Conservation (phyloP, 53 echinoderm and acorn worm species). For the Paelopatides confundens region DNA sequence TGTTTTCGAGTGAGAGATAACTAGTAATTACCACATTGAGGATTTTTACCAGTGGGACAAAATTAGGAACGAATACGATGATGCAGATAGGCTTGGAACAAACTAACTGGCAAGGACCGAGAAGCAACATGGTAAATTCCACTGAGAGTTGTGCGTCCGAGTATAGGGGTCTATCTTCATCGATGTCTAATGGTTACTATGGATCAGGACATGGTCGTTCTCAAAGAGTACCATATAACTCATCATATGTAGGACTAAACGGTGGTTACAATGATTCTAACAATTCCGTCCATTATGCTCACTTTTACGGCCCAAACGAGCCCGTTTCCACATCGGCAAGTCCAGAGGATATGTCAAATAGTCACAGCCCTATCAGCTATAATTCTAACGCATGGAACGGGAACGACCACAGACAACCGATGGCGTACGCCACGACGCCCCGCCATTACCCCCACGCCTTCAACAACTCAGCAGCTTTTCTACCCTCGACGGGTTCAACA, state of each 20-base stretch:
- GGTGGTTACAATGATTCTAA: slow-evolving; percentile 14
- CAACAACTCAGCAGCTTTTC: slow-evolving; percentile 70
- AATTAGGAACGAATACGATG: slow-evolving; percentile 24
- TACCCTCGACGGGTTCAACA: slow-evolving; percentile 72
- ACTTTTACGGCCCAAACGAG: slow-evolving; percentile 41
- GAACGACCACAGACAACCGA: slow-evolving; percentile 47
- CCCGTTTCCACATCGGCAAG: slow-evolving; percentile 5
- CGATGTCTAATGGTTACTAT: slow-evolving; percentile 83
- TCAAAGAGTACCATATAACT: neutral
- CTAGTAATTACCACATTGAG: neutral
- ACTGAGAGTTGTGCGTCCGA: slow-evolving; percentile 88
- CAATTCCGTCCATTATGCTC: slow-evolving; percentile 36
- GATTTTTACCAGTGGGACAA: neutral
- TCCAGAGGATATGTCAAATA: neutral
- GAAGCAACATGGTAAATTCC: slow-evolving; percentile 64
- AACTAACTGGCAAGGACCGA: slow-evolving; percentile 72
- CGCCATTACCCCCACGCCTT: slow-evolving; percentile 67
- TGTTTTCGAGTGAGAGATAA: too few species aligned
- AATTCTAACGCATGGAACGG: slow-evolving; percentile 59
- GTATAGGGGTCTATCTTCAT: slow-evolving; percentile 78
- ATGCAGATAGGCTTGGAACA: slow-evolving; percentile 94
- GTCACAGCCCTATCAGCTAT: slow-evolving; percentile 38
- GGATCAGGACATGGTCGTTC: slow-evolving; percentile 47
- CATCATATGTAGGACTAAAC: slow-evolving; percentile 16
- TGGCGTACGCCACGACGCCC: slow-evolving; percentile 74